Percentiles rank a stretch among this genome's conserved stretches.
Conservation (phyloP, 2,797 vertebrate species). For the Acanthopagrus latus region DNA sequence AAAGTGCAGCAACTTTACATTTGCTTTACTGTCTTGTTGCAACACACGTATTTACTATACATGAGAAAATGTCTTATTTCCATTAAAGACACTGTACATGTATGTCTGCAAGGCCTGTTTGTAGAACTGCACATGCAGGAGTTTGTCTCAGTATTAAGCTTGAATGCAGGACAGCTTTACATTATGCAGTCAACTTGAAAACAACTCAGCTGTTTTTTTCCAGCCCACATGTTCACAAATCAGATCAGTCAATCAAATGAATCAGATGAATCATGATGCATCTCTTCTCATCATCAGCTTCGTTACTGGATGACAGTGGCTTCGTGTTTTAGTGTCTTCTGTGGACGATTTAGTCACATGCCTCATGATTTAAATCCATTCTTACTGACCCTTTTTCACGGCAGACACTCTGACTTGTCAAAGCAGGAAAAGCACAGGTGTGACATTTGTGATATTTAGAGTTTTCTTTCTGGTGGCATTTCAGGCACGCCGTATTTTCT, state of each 20-base stretch:
- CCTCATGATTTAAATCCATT: too few species aligned
- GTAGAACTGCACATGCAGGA: background rate
- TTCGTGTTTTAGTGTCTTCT: background rate
- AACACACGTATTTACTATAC: background rate
- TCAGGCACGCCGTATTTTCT: too few species aligned
- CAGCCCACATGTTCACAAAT: background rate
- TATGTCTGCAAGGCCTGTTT: background rate
- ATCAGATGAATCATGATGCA: background rate
- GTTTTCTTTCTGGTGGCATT: too few species aligned
- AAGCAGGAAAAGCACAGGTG: background rate
- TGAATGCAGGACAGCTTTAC: background rate
- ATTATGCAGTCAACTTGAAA: background rate
- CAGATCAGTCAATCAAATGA: background rate
- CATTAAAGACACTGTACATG: background rate
- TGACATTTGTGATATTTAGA: too few species aligned
- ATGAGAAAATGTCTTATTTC: background rate
- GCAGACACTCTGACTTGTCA: too few species aligned
- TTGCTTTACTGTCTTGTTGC: background rate
- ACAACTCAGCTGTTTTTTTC: background rate
- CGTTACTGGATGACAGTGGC: background rate
- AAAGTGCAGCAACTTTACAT: constrained; percentile 1
- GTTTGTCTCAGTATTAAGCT: background rate
- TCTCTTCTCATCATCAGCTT: background rate
- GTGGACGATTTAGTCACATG: background rate
- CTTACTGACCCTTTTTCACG: too few species aligned